These are phyloP conservation scores for Hypotaenidia philippensis DNA, from an alignment of 2,797 vertebrate species.

Conservation along the genomic window DNA sequence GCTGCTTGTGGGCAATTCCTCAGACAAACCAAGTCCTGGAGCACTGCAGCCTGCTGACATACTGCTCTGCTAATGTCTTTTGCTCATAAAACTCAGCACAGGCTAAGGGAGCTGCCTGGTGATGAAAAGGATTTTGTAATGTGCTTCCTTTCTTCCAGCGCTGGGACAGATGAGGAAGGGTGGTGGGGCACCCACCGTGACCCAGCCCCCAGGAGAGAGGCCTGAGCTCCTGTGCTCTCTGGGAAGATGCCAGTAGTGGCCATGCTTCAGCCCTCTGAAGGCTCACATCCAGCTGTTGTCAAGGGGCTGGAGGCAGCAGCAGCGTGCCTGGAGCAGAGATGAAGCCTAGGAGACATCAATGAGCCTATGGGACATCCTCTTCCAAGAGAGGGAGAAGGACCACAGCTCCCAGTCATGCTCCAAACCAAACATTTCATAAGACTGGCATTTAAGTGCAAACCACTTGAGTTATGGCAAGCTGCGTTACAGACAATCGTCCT, in stretches of 20 bases:
- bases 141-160: conserved; percentile 7
- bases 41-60: not conserved
- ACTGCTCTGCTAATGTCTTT: not conserved
- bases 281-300: not conserved
- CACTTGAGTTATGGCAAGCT: not conserved
- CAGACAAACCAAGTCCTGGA: not conserved
- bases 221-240: fast-evolving
- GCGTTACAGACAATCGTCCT: not conserved
- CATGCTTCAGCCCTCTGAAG: not conserved
- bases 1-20: not conserved
- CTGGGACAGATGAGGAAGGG: not conserved
- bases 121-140: not conserved
- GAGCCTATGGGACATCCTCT: not conserved
- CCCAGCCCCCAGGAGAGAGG: not conserved
- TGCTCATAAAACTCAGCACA: not conserved
- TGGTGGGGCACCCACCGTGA: fast-evolving
- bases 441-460: not conserved
- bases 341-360: not conserved
- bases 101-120: not conserved
- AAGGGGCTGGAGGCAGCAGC: not conserved
- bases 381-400: not conserved
- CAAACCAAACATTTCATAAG: not conserved
- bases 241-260: not conserved
- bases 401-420: fast-evolving
- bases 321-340: not conserved